phyloP scores from a whole-genome alignment of 2,797 vertebrate genomes.

The Masticophis lateralis region DNA sequence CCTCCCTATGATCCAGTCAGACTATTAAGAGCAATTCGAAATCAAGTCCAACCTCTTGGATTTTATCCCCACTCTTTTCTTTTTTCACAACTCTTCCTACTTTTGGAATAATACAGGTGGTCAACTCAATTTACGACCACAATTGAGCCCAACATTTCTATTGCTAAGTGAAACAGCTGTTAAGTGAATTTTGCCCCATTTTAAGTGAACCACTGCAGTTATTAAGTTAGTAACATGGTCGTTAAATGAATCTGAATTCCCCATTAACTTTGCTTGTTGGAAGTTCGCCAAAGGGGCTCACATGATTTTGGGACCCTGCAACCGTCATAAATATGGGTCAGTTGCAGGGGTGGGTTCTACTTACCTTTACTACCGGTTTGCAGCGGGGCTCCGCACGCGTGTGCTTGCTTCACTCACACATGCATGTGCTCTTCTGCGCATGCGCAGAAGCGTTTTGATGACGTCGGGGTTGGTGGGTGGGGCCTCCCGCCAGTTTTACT shows the following conservation, averaged over 20 bases:
- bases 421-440: no score
- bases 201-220: background rate
- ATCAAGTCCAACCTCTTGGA: background rate
- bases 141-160: background rate
- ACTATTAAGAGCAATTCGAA: background rate
- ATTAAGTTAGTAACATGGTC: background rate
- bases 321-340: background rate
- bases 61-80: background rate
- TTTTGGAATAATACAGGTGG: background rate
- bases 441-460: no score
- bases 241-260: background rate
- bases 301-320: background rate
- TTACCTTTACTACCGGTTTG: no score
- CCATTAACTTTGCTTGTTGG: background rate
- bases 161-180: background rate
- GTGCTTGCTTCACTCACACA: no score
- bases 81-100: background rate
- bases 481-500: no score
- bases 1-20: background rate
- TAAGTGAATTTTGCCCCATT: background rate
- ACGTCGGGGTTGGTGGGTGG: no score
- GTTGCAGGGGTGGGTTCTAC: no score
- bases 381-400: rapidly evolving
- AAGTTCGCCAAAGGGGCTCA: background rate
- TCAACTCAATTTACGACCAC: background rate